Base-by-base conservation (phyloP, 2,888 invertebrate species). In the Malthinus flaveolus region DNA sequence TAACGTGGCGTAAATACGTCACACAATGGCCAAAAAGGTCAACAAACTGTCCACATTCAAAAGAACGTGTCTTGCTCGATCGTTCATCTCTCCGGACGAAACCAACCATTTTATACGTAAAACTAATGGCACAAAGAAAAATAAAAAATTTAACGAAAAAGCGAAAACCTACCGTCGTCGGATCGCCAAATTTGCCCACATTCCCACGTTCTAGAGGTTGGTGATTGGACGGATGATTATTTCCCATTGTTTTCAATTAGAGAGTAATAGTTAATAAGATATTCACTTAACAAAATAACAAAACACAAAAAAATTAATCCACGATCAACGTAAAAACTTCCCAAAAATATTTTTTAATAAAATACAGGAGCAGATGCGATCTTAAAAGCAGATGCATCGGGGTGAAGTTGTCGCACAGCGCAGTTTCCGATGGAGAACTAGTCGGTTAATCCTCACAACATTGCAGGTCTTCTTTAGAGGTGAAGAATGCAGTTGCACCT, bases 191-290 rank as follows among this genome's bases (percentile, higher is more conserved):
- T 71, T 77, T 78, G 35, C 80, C 81, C 62, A 81, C 78, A 69
- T 82, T 81, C 64, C 84, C 86, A 77, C 87, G 84, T 76, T 91
- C 91, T 77, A 91, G 83, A 70, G 91, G 91, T 79, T 90, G 89
- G 79, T 91, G 91, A 74, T 90, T 89, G 68, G 91, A 91, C 74
- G 90, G 89, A 80, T 90, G 90, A 79, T 91, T 91, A 91, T 91
- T 91, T 75, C 91, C 91, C 91, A 91, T 91, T 69, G 66, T 79
- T 70, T 63, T 62, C 35, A 57, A 35, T 8, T 45, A 58, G 15
- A 8, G 35, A 13, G 13, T 47, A 33, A 39, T 54, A 64, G 59
- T 50, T 62, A 56, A 62, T 52, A 49, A 12, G 62, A 66, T 62
- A 58, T 57, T 58, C 53, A 60, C 57, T 61, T 49, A 56, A 56